Conservation (phyloP, 1,140 invertebrate genomes). For the Asobara japonica region DNA sequence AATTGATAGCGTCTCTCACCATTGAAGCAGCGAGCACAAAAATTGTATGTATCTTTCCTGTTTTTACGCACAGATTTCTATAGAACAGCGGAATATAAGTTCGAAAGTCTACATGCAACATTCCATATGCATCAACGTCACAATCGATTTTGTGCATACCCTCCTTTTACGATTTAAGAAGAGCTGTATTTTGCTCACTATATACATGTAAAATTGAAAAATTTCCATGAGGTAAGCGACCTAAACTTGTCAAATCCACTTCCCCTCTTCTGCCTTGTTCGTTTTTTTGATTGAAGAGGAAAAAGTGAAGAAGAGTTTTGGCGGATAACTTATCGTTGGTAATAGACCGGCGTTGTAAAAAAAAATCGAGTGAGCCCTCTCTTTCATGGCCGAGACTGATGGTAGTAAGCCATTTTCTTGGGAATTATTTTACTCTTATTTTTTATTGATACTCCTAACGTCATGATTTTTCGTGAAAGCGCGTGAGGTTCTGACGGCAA, state of each 20-base stretch:
- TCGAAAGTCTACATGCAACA: too few relatives aligned
- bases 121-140: too few relatives aligned
- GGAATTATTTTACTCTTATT: not conserved
- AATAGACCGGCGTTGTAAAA: not conserved
- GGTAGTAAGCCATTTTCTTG: not conserved
- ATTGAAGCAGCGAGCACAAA: too few relatives aligned
- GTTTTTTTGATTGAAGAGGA: not conserved
- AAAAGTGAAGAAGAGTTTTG: not conserved
- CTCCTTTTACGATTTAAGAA: not conserved
- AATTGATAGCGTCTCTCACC: too few relatives aligned
- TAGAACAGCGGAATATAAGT: too few relatives aligned
- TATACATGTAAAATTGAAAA: not conserved
- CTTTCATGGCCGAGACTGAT: not conserved
- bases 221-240: not conserved
- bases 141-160: too few relatives aligned
- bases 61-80: too few relatives aligned
- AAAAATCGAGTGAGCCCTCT: not conserved
- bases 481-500: not conserved
- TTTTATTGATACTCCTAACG: not conserved
- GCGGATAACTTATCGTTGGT: not conserved
- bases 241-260: not conserved
- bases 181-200: not conserved
- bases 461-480: not conserved
- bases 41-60: too few relatives aligned
- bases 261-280: not conserved